Evolutionary conservation across 2,797 vertebrate genomes (phyloP).

Genomic region (Sebastes baramenuke): DNA sequence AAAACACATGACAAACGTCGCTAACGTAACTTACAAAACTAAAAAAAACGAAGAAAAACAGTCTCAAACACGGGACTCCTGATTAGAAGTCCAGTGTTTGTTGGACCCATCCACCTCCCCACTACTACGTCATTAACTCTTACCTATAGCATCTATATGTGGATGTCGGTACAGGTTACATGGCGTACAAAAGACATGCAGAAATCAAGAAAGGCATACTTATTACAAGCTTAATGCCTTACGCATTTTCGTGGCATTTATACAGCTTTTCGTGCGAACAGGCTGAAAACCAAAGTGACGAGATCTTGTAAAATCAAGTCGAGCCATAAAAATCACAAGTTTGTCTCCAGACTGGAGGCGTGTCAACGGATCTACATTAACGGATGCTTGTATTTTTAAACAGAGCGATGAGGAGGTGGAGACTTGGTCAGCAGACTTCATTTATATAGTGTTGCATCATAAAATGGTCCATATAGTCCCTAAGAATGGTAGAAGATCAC

Average conservation of each 20-base stretch:
- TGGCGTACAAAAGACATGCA: no score
- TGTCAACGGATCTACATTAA: not conserved
- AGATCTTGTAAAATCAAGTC: not conserved
- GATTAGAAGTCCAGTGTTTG: accelerated
- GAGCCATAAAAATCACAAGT: not conserved
- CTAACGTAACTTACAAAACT: no score
- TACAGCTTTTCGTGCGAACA: no score
- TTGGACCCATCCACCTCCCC: no score
- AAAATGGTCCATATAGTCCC: conserved; percentile 29
- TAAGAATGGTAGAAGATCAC: conserved; percentile 8
- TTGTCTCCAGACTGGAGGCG: not conserved
- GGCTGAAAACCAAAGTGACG: not conserved
- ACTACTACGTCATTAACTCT: no score
- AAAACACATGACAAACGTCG: no score
- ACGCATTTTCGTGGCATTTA: no score
- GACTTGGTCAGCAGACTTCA: not conserved
- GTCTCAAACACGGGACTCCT: no score
- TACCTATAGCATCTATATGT: no score
- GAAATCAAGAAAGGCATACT: no score
- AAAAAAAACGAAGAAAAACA: no score
- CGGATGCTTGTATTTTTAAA: not conserved
- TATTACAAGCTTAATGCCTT: accelerated
- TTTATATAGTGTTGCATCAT: conserved; percentile 12
- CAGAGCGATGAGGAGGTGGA: not conserved
- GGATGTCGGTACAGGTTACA: no score